Conservation (phyloP, 2,888 invertebrate species). For the Drosophila engyochracea region DNA sequence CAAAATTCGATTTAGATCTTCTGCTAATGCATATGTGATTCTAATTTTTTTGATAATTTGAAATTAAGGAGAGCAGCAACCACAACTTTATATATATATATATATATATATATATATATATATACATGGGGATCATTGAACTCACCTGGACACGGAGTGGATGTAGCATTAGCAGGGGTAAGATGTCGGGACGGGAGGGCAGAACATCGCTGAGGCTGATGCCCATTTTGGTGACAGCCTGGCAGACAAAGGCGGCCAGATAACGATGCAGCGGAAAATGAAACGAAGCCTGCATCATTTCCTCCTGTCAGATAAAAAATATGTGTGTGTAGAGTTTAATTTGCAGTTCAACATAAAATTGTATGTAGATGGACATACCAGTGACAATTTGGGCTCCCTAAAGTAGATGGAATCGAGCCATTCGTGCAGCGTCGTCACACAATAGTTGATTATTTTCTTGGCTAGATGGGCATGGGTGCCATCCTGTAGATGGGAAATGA, state of each 20-base stretch:
- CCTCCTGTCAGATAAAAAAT: constrained; percentile 87
- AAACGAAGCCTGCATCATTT: constrained; percentile 95
- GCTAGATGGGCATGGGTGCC: constrained; percentile 91
- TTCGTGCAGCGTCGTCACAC: constrained; percentile 91
- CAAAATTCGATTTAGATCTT: neutral
- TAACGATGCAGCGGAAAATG: constrained; percentile 98
- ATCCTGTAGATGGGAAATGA: constrained; percentile 94
- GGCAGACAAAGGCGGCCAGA: constrained; percentile 94
- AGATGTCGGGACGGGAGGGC: constrained; percentile 91
- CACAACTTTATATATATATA: neutral
- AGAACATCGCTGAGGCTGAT: constrained; percentile 91
- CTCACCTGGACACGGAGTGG: constrained; percentile 96
- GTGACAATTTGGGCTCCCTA: constrained; percentile 88
- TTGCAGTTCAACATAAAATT: neutral
- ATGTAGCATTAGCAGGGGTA: constrained; percentile 95
- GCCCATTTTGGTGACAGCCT: constrained; percentile 93
- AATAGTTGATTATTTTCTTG: constrained; percentile 91
- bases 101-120: neutral
- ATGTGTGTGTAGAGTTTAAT: neutral
- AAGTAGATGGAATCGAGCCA: constrained; percentile 95
- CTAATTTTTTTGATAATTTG: no score
- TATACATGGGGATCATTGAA: constrained; percentile 53
- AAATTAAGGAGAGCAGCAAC: neutral
- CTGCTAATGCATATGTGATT: neutral
- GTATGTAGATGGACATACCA: constrained; percentile 49